Conservation (phyloP, 2,797 vertebrate species). For the Trichosurus vulpecula region DNA sequence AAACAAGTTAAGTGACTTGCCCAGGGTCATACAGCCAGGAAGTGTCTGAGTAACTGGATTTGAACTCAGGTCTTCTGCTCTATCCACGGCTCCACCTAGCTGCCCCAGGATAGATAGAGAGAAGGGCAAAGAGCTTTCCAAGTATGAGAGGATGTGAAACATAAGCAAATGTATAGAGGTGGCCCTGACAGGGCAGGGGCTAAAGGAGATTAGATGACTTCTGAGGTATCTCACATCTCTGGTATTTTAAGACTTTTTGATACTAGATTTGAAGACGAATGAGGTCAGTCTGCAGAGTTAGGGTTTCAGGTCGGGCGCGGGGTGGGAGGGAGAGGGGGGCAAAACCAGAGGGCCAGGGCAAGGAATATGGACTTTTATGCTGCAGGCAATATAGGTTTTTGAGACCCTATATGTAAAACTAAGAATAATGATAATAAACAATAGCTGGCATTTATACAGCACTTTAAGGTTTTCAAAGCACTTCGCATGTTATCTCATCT, state of each 20-base stretch:
- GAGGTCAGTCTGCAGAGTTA: background rate
- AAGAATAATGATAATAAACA: background rate
- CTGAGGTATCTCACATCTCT: background rate
- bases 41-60: background rate
- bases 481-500: background rate
- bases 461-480: background rate
- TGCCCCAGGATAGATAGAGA: background rate
- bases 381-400: background rate
- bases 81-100: background rate
- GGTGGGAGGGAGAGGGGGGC: fast-evolving
- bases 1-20: background rate
- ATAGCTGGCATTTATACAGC: background rate
- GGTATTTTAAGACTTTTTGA: background rate
- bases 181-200: too few species aligned
- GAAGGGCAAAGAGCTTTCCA: background rate
- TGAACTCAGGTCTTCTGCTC: background rate
- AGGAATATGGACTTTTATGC: background rate
- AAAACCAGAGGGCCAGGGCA: background rate
- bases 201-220: background rate
- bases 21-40: background rate
- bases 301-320: background rate
- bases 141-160: background rate
- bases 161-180: too few species aligned
- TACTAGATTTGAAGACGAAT: background rate
- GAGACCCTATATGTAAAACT: background rate